Conservation (phyloP, 2,888 invertebrate species). For the Busseola fusca region DNA sequence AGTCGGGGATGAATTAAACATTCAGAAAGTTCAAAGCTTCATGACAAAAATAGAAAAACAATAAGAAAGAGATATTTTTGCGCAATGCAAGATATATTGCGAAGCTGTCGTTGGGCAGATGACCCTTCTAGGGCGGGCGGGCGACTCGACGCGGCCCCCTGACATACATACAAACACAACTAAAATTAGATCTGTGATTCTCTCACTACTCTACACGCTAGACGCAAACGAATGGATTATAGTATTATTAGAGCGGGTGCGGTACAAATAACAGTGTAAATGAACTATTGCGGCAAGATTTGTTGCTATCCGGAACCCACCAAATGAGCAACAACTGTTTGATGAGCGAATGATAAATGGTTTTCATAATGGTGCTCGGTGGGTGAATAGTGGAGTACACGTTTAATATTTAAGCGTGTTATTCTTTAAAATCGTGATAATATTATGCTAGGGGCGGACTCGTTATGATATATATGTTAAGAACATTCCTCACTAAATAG, state of each 20-base stretch:
- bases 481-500: background rate
- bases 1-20: background rate
- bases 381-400: constrained; percentile 24
- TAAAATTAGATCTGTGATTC: constrained; percentile 85
- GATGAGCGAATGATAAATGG: constrained; percentile 58
- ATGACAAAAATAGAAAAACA: background rate
- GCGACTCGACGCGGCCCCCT: constrained; percentile 79
- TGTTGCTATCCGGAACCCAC: constrained; percentile 66
- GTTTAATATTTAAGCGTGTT: constrained; percentile 17
- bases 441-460: background rate
- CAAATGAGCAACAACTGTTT: constrained; percentile 55
- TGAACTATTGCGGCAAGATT: constrained; percentile 69
- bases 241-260: constrained; percentile 75
- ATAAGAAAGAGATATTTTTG: constrained; percentile 23
- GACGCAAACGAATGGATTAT: constrained; percentile 81
- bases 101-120: constrained; percentile 69
- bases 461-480: background rate
- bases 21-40: background rate
- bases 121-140: constrained; percentile 86
- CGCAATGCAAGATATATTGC: constrained; percentile 47
- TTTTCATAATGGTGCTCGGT: constrained; percentile 41
- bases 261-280: constrained; percentile 74
- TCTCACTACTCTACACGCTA: constrained; percentile 79
- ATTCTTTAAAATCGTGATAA: constrained; percentile 23
- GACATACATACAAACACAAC: constrained; percentile 86